These are phyloP conservation scores for Chromis chromis DNA, from an alignment of 2,797 vertebrate genomes.

Conservation along the genomic window DNA sequence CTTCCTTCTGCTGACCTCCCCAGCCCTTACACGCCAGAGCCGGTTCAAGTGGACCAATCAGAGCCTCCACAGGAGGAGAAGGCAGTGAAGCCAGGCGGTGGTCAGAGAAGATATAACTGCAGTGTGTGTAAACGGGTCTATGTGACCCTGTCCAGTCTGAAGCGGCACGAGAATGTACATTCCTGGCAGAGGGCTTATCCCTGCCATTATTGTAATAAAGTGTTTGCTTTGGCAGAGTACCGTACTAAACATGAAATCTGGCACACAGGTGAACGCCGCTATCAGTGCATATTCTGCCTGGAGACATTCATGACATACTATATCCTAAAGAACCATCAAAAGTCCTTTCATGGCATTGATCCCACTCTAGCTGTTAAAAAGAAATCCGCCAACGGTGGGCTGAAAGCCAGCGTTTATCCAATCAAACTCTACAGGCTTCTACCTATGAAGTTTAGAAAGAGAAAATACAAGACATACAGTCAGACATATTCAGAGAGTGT, in stretches of 20 bases:
- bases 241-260: slow-evolving; percentile 98
- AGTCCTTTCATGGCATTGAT: slow-evolving; percentile 97
- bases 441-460: slow-evolving; percentile 96
- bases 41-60: slow-evolving; percentile 57
- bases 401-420: slow-evolving; percentile 94
- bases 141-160: slow-evolving; percentile 95
- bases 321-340: slow-evolving; percentile 98
- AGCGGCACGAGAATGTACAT: slow-evolving; percentile 96
- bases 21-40: slow-evolving; percentile 72
- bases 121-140: slow-evolving; percentile 95
- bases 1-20: slow-evolving; percentile 75
- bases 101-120: slow-evolving; percentile 92
- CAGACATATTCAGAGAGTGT: slow-evolving; percentile 86
- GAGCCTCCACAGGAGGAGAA: slow-evolving; percentile 81
- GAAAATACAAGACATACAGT: slow-evolving; percentile 92
- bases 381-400: slow-evolving; percentile 92
- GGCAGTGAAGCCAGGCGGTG: slow-evolving; percentile 84
- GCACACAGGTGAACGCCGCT: slow-evolving; percentile 97
- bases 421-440: slow-evolving; percentile 97
- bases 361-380: slow-evolving; percentile 93
- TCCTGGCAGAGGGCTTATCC: slow-evolving; percentile 98
- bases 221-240: slow-evolving; percentile 97
- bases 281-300: slow-evolving; percentile 98
- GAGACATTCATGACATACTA: slow-evolving; percentile 99
- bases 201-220: slow-evolving; percentile 98